A percentile compares a stretch with the other conserved stretches of the same genome.
These are phyloP conservation scores for Gadopsis bispinosus DNA, from an alignment of 2,797 vertebrate genomes.

Conservation along the genomic window DNA sequence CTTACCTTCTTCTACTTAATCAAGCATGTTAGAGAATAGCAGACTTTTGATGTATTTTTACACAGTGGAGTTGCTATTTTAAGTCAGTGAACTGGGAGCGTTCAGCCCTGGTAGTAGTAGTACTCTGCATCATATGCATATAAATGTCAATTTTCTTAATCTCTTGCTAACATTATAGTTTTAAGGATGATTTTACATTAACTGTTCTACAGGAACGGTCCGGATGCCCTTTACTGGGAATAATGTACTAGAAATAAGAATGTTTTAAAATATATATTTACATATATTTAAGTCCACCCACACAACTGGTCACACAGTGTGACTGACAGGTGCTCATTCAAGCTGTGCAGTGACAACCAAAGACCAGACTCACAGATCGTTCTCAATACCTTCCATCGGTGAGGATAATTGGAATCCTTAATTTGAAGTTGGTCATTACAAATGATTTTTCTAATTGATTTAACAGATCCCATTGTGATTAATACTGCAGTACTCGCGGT, in stretches of 20 bases:
- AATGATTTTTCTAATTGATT: conserved; percentile 52
- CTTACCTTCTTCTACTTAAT: too few relatives aligned
- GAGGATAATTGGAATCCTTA: conserved; percentile 47
- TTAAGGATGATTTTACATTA: background rate
- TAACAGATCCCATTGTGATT: conserved; percentile 58
- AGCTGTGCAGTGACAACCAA: background rate
- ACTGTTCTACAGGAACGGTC: background rate
- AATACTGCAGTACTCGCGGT: conserved; percentile 28
- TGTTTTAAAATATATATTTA: background rate
- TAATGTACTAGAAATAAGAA: background rate
- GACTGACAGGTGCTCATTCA: conserved; percentile 22
- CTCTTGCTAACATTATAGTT: background rate
- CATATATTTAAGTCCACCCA: too few relatives aligned
- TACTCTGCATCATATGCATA: background rate
- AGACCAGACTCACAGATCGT: conserved; percentile 2
- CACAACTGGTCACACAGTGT: background rate
- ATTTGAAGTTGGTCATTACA: conserved; percentile 32
- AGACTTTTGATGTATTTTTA: background rate
- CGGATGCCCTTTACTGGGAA: background rate
- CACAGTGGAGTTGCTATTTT: too few relatives aligned
- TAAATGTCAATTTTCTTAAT: background rate
- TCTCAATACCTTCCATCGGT: background rate
- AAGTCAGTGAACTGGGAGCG: background rate
- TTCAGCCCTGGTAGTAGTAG: background rate
- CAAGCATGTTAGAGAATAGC: background rate